Conservation (phyloP, 2,888 invertebrate genomes). For the Tenthredo scrophulariae region DNA sequence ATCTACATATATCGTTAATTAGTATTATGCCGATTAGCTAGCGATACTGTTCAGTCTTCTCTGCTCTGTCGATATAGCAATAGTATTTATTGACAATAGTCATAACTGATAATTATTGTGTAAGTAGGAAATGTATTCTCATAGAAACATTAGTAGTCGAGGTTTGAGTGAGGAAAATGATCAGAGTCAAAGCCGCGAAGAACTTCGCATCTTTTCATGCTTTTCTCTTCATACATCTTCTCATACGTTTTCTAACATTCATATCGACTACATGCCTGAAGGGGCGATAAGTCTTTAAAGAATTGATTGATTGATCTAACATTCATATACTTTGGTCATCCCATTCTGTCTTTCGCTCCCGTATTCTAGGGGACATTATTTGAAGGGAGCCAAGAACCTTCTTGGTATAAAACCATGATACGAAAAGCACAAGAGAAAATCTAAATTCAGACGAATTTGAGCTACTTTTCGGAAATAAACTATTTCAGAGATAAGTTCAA, state of each 20-base stretch:
- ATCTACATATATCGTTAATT: not conserved
- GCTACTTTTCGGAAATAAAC: not conserved
- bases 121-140: constrained; percentile 14
- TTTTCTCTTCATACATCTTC: too few species aligned
- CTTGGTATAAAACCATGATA: not conserved
- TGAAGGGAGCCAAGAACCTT: not conserved
- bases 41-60: constrained; percentile 23
- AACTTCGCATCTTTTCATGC: constrained; percentile 5
- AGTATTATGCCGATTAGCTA: constrained; percentile 30
- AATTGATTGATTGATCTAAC: too few species aligned
- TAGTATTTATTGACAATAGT: constrained; percentile 55
- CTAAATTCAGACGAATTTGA: not conserved
- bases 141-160: constrained; percentile 2
- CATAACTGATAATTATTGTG: constrained; percentile 11
- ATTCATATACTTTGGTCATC: too few species aligned
- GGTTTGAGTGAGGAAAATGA: not conserved
- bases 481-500: not conserved
- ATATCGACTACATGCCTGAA: too few species aligned
- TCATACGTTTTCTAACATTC: too few species aligned
- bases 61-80: constrained; percentile 42
- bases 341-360: too few species aligned
- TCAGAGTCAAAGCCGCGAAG: not conserved
- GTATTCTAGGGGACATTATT: not conserved
- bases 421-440: not conserved
- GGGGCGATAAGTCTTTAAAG: too few species aligned